Conservation (phyloP, 2,113 vertebrate species). For the Aramus guarauna region DNA sequence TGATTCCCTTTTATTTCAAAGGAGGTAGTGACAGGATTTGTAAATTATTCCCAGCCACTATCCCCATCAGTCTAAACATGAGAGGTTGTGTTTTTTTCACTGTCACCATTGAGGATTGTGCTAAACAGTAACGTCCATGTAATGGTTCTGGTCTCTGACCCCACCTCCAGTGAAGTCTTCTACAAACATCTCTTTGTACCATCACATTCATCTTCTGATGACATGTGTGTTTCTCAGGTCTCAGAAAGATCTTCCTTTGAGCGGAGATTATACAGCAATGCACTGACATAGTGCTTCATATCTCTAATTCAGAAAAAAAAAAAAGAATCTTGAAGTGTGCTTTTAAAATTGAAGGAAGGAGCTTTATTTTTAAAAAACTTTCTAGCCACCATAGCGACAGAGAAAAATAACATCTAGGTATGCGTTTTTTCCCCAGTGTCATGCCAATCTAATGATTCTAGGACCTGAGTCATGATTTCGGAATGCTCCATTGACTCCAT, state of each 20-base stretch:
- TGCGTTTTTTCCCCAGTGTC: not conserved
- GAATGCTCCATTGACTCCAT: conserved; percentile 52
- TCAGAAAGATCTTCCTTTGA: not conserved
- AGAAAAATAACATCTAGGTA: not conserved
- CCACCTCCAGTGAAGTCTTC: conserved; percentile 5
- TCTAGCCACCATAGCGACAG: not conserved
- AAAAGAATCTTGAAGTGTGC: not conserved
- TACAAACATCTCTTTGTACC: conserved; percentile 5
- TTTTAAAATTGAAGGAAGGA: not conserved
- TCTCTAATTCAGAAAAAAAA: not conserved
- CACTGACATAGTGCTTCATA: not conserved
- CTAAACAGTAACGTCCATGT: conserved; percentile 38
- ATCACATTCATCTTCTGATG: not conserved
- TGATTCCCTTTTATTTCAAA: conserved; percentile 19
- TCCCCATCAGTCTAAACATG: not conserved
- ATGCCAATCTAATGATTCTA: conserved; percentile 21
- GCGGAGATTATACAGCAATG: not conserved
- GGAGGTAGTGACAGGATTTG: conserved; percentile 5
- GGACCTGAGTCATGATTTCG: conserved; percentile 58
- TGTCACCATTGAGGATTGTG: not conserved
- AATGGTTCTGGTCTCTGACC: conserved; percentile 50
- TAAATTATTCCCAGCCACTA: conserved; percentile 23
- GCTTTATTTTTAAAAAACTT: not conserved
- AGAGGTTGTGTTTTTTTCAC: not conserved
- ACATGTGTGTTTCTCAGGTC: not conserved